Evolutionary conservation across 2,797 vertebrate genomes (phyloP).

Genomic region (Hirundo rustica): DNA sequence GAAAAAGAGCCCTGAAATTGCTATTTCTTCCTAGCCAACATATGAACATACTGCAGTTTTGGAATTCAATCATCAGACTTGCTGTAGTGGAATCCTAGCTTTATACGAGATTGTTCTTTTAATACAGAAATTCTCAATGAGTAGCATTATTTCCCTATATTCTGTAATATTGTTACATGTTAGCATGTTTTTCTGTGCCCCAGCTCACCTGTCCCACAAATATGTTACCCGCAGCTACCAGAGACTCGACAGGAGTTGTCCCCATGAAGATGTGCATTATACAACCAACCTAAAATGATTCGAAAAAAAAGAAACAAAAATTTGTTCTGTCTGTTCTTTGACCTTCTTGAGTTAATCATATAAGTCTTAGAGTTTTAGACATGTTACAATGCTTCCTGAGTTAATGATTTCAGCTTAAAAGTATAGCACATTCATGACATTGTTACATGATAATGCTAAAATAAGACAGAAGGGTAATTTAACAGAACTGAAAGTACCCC

Average conservation of each 20-base stretch:
- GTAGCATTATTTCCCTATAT: not conserved
- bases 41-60: not conserved
- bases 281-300: slow-evolving; percentile 82
- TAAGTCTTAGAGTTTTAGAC: not conserved
- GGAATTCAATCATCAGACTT: not conserved
- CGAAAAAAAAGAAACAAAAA: not conserved
- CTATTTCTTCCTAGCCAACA: not conserved
- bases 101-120: not conserved
- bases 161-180: not conserved
- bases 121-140: not conserved
- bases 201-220: slow-evolving; percentile 85
- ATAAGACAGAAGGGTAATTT: not conserved
- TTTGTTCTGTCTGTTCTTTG: not conserved
- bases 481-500: not conserved
- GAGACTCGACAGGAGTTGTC: slow-evolving; percentile 85
- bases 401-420: not conserved
- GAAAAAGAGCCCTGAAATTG: not conserved
- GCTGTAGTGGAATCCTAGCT: not conserved
- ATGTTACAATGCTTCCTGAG: not conserved
- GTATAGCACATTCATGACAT: not conserved
- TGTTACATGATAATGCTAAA: not conserved
- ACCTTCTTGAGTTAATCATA: not conserved
- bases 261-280: slow-evolving; percentile 84
- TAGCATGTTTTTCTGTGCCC: not conserved
- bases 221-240: slow-evolving; percentile 87